phyloP scores from a whole-genome alignment of 1,140 invertebrate species.

The Orius laevigatus region DNA sequence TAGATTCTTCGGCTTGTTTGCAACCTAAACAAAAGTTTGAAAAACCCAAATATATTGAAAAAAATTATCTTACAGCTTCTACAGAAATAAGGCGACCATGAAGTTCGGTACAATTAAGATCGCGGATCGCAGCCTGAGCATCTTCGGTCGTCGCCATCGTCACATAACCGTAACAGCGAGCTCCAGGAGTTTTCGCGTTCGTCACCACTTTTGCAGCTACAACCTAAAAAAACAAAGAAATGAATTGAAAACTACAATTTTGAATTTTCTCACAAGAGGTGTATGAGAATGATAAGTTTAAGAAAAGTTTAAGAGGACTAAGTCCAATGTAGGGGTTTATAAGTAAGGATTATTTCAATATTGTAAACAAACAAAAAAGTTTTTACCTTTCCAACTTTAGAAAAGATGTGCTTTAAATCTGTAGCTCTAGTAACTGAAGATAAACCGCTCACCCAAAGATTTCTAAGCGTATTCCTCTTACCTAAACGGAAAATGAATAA shows the following conservation, averaged over 20 bases:
- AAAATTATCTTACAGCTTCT: conserved; percentile 48
- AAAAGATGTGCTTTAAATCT: conserved; percentile 80
- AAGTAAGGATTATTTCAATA: not conserved
- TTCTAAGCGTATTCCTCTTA: conserved; percentile 31
- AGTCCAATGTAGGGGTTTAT: not conserved
- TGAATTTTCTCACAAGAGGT: no score
- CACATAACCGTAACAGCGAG: conserved; percentile 86
- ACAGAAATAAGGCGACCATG: conserved; percentile 87
- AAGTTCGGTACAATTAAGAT: conserved; percentile 75
- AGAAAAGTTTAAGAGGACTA: not conserved
- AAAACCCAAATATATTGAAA: conserved; percentile 8
- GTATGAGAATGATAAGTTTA: no score
- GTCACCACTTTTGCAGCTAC: conserved; percentile 91
- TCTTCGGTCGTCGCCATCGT: conserved; percentile 81
- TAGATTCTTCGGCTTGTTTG: not conserved
- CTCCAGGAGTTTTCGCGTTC: conserved; percentile 76
- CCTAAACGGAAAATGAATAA: conserved; percentile 6
- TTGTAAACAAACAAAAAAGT: not conserved
- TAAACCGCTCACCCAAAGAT: conserved; percentile 85
- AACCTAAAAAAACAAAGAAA: conserved; percentile 27
- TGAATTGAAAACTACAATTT: not conserved
- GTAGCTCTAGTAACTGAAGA: conserved; percentile 76
- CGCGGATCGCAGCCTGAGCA: conserved; percentile 74
- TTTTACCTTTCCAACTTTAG: conserved; percentile 79
- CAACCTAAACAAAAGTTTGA: conserved; percentile 2